Conservation (phyloP, 1,140 invertebrate species). For the Zaprionus kolodkinae region DNA sequence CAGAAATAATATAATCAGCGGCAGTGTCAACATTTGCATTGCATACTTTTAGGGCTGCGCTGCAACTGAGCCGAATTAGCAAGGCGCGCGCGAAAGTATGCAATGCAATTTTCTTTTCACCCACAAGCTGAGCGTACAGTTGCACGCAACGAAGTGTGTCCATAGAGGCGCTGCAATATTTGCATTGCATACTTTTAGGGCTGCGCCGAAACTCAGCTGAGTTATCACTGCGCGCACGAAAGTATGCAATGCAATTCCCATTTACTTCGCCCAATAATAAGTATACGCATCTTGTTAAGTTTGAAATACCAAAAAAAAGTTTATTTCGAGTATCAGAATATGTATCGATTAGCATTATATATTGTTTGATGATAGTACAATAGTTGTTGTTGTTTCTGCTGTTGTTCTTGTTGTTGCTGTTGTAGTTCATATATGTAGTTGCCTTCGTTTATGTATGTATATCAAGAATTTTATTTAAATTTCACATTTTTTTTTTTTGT, state of each 20-base stretch:
- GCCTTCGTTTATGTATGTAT: background rate
- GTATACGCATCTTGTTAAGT: slow-evolving; percentile 42
- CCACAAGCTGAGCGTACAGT: no score
- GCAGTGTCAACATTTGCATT: background rate
- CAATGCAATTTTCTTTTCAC: background rate
- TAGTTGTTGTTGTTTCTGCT: slow-evolving; percentile 6
- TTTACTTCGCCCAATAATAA: background rate
- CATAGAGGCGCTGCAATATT: background rate
- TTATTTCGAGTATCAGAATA: slow-evolving; percentile 68
- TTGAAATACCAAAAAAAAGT: slow-evolving; percentile 76
- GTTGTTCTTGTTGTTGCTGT: slow-evolving; percentile 7
- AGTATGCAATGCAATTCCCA: background rate
- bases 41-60: background rate
- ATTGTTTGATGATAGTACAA: slow-evolving; percentile 14
- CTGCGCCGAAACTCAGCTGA: background rate
- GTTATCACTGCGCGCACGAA: background rate
- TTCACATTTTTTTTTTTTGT: slow-evolving; percentile 4
- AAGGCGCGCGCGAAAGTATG: background rate
- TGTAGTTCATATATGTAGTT: slow-evolving; percentile 19
- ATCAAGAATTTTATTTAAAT: background rate
- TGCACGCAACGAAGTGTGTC: no score
- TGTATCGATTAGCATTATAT: slow-evolving; percentile 45
- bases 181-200: background rate
- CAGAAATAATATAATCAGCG: background rate
- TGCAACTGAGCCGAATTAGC: background rate